Conservation (phyloP, 2,113 vertebrate species). For the Heterochromis multidens region DNA sequence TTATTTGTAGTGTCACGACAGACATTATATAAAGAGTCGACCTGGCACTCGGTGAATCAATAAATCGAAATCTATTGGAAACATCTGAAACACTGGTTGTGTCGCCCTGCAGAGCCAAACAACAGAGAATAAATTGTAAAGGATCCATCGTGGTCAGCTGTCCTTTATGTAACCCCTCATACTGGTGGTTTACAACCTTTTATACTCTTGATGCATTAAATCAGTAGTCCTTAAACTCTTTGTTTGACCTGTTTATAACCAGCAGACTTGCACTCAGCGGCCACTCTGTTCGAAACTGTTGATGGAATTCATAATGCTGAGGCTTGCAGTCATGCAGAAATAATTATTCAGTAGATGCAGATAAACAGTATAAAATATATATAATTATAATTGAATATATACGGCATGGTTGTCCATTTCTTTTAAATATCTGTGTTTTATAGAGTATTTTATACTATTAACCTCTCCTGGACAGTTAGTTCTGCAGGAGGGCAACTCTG, state of each 20-base stretch:
- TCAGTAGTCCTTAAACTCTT: neutral
- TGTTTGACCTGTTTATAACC: neutral
- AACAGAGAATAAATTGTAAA: neutral
- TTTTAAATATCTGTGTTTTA: too few species aligned
- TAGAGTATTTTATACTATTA: neutral
- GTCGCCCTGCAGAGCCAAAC: neutral
- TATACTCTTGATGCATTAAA: neutral
- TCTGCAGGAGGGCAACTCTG: too few species aligned
- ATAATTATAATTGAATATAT: too few species aligned
- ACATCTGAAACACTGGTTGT: neutral
- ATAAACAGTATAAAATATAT: too few species aligned
- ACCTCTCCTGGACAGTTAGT: neutral
- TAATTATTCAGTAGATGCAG: neutral
- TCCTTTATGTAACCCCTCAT: neutral
- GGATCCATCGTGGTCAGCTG: neutral
- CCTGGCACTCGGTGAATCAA: neutral
- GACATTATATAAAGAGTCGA: accelerated
- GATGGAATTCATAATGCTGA: neutral
- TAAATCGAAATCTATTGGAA: neutral
- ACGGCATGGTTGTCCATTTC: too few species aligned
- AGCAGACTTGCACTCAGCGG: neutral
- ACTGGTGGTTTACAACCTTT: neutral
- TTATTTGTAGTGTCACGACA: neutral
- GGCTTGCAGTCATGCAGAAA: neutral
- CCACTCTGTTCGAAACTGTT: too few species aligned